A percentile compares a stretch with the other conserved stretches of the same genome.
Conservation (phyloP, 2,888 invertebrate genomes). For the Steromphala cineraria region DNA sequence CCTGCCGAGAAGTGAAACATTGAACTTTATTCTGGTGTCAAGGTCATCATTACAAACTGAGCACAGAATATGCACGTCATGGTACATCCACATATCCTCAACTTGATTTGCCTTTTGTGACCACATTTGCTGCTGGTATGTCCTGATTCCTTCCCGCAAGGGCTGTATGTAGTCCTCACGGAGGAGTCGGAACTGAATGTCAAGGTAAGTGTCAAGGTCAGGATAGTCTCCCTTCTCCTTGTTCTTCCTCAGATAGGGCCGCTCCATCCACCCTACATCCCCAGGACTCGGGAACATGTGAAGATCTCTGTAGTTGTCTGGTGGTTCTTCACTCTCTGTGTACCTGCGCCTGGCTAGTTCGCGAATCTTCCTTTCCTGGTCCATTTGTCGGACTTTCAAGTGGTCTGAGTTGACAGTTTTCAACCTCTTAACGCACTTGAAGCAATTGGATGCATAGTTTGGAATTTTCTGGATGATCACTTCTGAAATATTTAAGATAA, state of each 20-base stretch:
- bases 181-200: slow-evolving; percentile 85
- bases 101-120: slow-evolving; percentile 25
- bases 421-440: not conserved
- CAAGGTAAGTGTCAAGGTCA: slow-evolving; percentile 84
- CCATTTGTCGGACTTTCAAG: not conserved
- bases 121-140: slow-evolving; percentile 74
- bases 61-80: slow-evolving; percentile 59
- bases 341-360: not conserved
- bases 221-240: slow-evolving; percentile 81
- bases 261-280: slow-evolving; percentile 5
- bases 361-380: not conserved
- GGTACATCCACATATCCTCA: slow-evolving; percentile 61
- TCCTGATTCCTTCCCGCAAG: slow-evolving; percentile 82
- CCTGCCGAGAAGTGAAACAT: slow-evolving; percentile 35
- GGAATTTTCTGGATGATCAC: not conserved
- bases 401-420: not conserved
- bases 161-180: slow-evolving; percentile 88
- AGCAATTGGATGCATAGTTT: slow-evolving; percentile 1
- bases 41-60: slow-evolving; percentile 58
- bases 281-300: slow-evolving; percentile 50
- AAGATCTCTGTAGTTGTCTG: slow-evolving; percentile 75
- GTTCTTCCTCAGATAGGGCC: slow-evolving; percentile 79
- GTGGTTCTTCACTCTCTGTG: slow-evolving; percentile 57
- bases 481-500: not conserved
- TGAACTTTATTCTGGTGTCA: slow-evolving; percentile 56